Evolutionary conservation across 2,113 vertebrate species (phyloP).

Genomic region (Pachycephala philippinensis): DNA sequence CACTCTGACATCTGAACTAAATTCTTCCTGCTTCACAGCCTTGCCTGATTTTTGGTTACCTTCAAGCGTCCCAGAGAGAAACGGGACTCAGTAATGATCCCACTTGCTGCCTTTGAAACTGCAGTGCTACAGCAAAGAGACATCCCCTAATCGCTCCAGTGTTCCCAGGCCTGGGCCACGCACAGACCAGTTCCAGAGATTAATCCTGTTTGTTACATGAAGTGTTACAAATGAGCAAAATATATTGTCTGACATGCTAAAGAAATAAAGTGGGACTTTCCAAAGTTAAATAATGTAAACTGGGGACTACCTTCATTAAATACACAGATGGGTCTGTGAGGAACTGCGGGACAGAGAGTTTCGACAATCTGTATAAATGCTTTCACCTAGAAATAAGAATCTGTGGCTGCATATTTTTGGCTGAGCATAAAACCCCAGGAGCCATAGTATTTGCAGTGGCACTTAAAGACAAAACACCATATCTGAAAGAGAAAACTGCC

Average conservation of each 20-base stretch:
- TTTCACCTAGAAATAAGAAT: neutral
- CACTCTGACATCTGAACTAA: neutral
- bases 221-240: neutral
- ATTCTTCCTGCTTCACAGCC: neutral
- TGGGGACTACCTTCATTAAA: neutral
- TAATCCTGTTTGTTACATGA: neutral
- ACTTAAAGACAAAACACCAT: neutral
- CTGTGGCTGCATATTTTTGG: neutral
- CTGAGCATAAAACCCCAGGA: neutral
- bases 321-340: neutral
- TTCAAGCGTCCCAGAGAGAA: neutral
- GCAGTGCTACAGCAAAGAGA: neutral
- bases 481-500: neutral
- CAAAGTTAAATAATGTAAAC: neutral
- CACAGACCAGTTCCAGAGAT: neutral
- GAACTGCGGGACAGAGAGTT: neutral
- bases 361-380: neutral
- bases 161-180: rapidly evolving
- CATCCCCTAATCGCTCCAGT: rapidly evolving
- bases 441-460: neutral
- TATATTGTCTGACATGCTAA: neutral
- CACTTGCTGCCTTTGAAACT: neutral
- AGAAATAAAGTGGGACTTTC: neutral
- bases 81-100: neutral
- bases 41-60: neutral